Evolutionary conservation across 2,797 vertebrate species (phyloP), one percentile per base, ranked within the genome.

Genomic region (Sitta carolinensis): DNA sequence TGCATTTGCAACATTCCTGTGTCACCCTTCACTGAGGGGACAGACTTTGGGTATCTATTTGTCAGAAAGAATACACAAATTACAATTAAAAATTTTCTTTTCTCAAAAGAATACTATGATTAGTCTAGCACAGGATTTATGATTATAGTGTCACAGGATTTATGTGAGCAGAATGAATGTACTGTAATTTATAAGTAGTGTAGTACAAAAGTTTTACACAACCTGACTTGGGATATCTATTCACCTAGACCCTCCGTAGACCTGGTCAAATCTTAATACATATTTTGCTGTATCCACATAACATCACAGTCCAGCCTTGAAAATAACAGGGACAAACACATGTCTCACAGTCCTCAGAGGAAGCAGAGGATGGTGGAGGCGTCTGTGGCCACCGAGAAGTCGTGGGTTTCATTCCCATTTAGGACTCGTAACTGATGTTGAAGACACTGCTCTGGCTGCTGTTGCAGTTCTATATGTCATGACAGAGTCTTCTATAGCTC

Each of bases 351-450:
- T 36, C 14, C 25, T 81, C 3, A 5, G 43, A 62, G 69, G 43
- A 86, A n/a, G 27, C 23, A n/a, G 30, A 22, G 26, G 21, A 23
- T 3, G 3, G 6, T 61, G 16, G 55, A 45, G 9, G 22, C 1
- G 1, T 64, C 21, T 25, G 19, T 72, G 29, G 11, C 26, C 18
- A 11, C 9, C 0, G 0, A 6, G 4, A 17, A 10, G 23, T 84
- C 34, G 7, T 0, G 0, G 29, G 8, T 73, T 34, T 92, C 15
- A 2, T 23, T 77, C 11, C 12, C 4, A 7, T 36, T 69, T 50
- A 11, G 16, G 32, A 29, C 12, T 77, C 10, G 1, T 25, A 52
- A 18, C 19, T 25, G 38, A 15, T 70, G 32, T 50, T 36, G 52
- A 0, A 3, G 9, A 8, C 12, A 13, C 7, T 69, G 13, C 32